Evolutionary conservation across 1,140 invertebrate species (phyloP).

Genomic region (Heterodera schachtii): DNA sequence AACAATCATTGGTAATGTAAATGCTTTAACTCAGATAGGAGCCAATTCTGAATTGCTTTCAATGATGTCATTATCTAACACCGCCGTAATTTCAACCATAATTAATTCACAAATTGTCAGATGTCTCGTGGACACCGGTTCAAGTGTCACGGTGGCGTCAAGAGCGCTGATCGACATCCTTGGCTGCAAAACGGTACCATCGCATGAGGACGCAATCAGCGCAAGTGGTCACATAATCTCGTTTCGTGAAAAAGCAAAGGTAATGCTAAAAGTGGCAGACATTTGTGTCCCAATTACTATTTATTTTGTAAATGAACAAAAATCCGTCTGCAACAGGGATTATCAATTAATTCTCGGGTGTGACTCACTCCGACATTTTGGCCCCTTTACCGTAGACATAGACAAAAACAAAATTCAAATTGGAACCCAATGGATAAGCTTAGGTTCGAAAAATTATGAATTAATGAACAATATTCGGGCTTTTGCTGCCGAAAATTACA

Average conservation of each 20-base stretch:
- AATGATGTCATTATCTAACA: not conserved
- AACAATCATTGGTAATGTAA: not conserved
- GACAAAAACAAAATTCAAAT: not conserved
- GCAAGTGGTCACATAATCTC: not conserved
- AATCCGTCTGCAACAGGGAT: not conserved
- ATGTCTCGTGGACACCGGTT: constrained; percentile 15
- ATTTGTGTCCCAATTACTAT: not conserved
- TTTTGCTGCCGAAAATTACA: not conserved
- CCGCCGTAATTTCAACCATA: not conserved
- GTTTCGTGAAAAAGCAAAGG: not conserved
- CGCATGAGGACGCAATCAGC: not conserved
- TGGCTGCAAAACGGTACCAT: not conserved
- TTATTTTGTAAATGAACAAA: not conserved
- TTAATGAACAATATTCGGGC: not conserved
- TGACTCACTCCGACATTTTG: not conserved
- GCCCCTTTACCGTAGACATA: not conserved
- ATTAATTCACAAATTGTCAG: not conserved
- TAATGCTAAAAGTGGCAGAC: not conserved
- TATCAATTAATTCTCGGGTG: not conserved
- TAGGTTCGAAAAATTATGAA: not conserved
- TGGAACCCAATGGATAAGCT: not conserved
- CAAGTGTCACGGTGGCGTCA: not conserved
- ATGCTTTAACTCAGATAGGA: not conserved
- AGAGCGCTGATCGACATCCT: not conserved
- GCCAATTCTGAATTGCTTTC: not conserved